Evolutionary conservation across 2,113 vertebrate species (phyloP).

Genomic region (Gulo gulo): DNA sequence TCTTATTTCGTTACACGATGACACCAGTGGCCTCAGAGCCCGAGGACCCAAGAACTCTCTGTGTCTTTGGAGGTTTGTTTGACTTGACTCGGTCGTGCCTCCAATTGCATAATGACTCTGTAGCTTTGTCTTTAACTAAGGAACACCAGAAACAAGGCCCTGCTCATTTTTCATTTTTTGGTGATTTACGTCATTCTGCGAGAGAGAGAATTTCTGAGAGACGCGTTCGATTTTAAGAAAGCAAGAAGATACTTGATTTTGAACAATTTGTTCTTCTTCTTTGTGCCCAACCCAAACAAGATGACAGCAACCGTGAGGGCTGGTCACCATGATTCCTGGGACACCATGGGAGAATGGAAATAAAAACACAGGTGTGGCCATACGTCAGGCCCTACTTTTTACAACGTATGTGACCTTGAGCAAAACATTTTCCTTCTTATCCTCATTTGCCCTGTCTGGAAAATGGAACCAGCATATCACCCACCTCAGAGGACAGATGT

Average conservation of each 20-base stretch:
- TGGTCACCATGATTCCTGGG: not conserved
- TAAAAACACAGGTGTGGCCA: not conserved
- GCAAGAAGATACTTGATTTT: not conserved
- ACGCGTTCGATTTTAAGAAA: not conserved
- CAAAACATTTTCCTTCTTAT: not conserved
- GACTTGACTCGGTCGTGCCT: not conserved
- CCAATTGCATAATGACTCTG: not conserved
- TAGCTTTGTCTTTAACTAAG: not conserved
- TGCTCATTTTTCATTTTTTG: not conserved
- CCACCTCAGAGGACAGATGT: not conserved
- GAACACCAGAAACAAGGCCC: not conserved
- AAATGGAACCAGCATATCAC: not conserved
- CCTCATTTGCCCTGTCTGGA: not conserved
- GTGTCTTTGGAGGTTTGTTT: not conserved
- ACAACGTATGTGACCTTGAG: not conserved
- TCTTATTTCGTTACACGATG: not conserved
- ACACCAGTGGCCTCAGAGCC: not conserved
- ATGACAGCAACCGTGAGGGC: not conserved
- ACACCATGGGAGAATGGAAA: not conserved
- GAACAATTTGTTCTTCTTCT: not conserved
- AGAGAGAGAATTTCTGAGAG: not conserved
- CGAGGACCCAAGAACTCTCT: not conserved
- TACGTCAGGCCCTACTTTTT: not conserved
- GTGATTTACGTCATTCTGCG: not conserved
- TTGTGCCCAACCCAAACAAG: not conserved